Conservation (phyloP, 2,888 invertebrate species). For the Mesoligia furuncula region DNA sequence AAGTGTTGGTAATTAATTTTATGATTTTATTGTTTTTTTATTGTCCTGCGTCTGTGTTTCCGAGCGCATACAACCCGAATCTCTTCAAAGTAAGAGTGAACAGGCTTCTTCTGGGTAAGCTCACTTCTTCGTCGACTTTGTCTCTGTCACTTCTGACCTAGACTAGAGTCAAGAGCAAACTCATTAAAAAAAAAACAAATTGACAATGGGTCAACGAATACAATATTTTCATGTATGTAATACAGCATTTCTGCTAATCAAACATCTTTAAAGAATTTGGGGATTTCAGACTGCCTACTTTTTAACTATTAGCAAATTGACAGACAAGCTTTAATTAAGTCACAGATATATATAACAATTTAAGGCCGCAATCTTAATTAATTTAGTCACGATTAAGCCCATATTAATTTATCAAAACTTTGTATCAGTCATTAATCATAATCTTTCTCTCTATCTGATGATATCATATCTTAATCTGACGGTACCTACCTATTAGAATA, state of each 20-base stretch:
- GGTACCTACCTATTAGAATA: slow-evolving; percentile 8
- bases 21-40: too few relatives aligned
- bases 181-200: too few relatives aligned
- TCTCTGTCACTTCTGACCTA: too few relatives aligned
- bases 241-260: neutral
- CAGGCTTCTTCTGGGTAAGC: too few relatives aligned
- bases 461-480: slow-evolving; percentile 26
- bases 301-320: slow-evolving; percentile 18
- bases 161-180: too few relatives aligned
- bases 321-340: slow-evolving; percentile 47
- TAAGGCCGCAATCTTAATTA: slow-evolving; percentile 64
- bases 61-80: too few relatives aligned
- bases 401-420: slow-evolving; percentile 63
- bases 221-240: neutral
- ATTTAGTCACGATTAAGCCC: slow-evolving; percentile 63
- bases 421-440: slow-evolving; percentile 61
- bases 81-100: too few relatives aligned
- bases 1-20: neutral
- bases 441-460: slow-evolving; percentile 43
- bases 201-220: neutral
- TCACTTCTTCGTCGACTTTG: too few relatives aligned
- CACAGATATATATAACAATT: slow-evolving; percentile 48
- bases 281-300: neutral
- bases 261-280: neutral
- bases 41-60: too few relatives aligned